Conservation (phyloP, 1,140 invertebrate species). For the Periplaneta americana region DNA sequence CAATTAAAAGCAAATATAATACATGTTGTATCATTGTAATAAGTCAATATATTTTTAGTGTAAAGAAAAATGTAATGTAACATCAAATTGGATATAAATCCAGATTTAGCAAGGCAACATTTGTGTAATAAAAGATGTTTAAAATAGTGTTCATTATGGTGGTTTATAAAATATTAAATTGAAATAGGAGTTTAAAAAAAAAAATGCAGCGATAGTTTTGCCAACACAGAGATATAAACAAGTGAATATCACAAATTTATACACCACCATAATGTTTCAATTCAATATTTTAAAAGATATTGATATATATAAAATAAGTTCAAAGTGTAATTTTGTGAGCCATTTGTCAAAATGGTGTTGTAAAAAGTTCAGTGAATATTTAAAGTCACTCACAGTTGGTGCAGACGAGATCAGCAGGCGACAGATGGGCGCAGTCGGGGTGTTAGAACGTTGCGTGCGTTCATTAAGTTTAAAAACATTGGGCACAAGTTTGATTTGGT, state of each 20-base stretch:
- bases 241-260: background rate
- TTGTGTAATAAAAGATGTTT: background rate
- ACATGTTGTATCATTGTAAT: too few relatives aligned
- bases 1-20: too few relatives aligned
- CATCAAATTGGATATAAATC: too few relatives aligned
- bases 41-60: too few relatives aligned
- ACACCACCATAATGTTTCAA: background rate
- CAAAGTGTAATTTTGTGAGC: background rate
- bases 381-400: slow-evolving; percentile 6
- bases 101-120: background rate
- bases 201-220: background rate
- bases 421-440: background rate
- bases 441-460: background rate
- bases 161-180: background rate
- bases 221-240: background rate
- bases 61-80: too few relatives aligned
- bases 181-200: background rate
- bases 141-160: background rate
- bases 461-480: background rate
- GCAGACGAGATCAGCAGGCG: background rate
- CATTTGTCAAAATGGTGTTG: background rate
- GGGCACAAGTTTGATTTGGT: background rate
- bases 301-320: slow-evolving; percentile 5
- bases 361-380: too few relatives aligned
- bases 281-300: background rate